Conservation (phyloP, 2,113 vertebrate genomes). For the Rhabdornis inornatus region DNA sequence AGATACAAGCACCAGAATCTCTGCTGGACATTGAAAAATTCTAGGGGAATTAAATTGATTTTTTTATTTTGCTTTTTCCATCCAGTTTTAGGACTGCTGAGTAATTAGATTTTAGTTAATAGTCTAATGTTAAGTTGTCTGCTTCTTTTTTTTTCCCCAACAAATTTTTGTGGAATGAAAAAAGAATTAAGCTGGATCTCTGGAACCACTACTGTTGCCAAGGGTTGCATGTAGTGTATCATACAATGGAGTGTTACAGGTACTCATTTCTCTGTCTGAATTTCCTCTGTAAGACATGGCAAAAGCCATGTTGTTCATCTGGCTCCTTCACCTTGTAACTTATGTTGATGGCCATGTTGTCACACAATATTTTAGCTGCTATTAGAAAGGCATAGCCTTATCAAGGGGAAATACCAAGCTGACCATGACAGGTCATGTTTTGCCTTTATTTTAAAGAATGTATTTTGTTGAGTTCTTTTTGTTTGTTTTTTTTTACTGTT, state of each 20-base stretch:
- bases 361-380: background rate
- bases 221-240: background rate
- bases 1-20: background rate
- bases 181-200: background rate
- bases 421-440: background rate
- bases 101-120: background rate
- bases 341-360: background rate
- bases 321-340: background rate
- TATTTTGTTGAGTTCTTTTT: background rate
- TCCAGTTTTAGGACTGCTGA: background rate
- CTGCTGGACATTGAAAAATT: background rate
- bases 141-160: fast-evolving
- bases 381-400: background rate
- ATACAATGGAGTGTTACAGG: background rate
- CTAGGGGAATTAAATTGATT: background rate
- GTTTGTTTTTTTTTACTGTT: background rate
- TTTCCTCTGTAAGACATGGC: background rate
- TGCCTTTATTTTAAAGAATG: background rate
- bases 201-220: background rate
- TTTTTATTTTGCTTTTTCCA: background rate
- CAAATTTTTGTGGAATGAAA: background rate
- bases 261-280: background rate
- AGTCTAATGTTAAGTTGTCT: background rate
- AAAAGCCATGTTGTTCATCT: background rate
- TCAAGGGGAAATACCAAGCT: background rate